Evolutionary conservation across 2,113 vertebrate species (phyloP).

Genomic region (Gopherus evgoodei): DNA sequence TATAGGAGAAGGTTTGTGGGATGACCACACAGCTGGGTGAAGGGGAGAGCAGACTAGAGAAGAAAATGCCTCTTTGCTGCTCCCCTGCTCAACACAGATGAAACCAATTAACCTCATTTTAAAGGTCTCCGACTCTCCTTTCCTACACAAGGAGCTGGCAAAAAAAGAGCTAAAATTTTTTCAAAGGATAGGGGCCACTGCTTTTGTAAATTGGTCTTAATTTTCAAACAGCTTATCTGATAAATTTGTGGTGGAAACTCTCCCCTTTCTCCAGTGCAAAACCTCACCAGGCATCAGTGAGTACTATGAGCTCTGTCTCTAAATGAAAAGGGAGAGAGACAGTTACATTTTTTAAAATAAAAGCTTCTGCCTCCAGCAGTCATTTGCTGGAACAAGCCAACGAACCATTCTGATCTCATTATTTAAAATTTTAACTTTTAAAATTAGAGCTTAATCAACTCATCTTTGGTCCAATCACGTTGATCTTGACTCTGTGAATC

Average conservation of each 20-base stretch:
- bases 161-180: background rate
- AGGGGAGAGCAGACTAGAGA: background rate
- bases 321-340: background rate
- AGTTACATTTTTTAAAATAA: background rate
- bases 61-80: background rate
- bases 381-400: conserved; percentile 37
- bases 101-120: background rate
- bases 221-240: conserved; percentile 28
- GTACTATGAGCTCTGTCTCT: conserved; percentile 10
- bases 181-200: background rate
- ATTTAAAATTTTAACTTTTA: conserved; percentile 48
- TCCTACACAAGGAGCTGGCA: background rate
- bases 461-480: background rate
- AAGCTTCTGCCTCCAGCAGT: conserved; percentile 26
- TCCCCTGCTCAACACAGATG: background rate
- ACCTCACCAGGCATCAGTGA: conserved; percentile 6
- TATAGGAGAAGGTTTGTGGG: background rate
- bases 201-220: background rate
- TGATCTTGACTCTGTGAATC: background rate
- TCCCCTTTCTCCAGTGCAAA: conserved; percentile 9
- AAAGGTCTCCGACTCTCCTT: background rate
- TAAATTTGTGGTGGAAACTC: conserved; percentile 26
- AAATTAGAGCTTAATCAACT: conserved; percentile 23
- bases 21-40: background rate
- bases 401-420: conserved; percentile 51